phyloP scores from a whole-genome alignment of 2,888 invertebrate species.

The Temnothorax rugatulus region DNA sequence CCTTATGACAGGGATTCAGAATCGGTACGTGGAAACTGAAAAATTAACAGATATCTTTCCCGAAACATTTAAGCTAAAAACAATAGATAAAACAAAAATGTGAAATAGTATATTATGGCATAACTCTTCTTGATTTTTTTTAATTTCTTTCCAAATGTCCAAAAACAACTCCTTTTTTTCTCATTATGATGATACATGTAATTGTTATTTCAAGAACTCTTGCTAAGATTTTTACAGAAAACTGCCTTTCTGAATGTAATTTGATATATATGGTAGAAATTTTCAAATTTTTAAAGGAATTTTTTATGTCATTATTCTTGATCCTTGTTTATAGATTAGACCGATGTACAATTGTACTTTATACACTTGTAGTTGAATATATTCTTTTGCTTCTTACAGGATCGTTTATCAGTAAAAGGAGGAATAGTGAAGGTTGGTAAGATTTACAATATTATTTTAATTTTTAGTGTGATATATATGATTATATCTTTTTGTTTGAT shows the following conservation, averaged over 20 bases:
- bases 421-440: not conserved
- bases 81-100: not conserved
- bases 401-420: not conserved
- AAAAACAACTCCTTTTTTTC: not conserved
- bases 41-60: not conserved
- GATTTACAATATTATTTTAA: constrained; percentile 2
- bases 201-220: not conserved
- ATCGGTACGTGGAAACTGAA: not conserved
- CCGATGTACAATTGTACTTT: not conserved
- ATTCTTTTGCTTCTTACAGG: not conserved
- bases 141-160: not conserved
- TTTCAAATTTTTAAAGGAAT: not conserved
- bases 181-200: not conserved
- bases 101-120: not conserved
- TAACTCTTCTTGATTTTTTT: not conserved
- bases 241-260: not conserved
- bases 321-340: not conserved
- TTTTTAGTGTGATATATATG: not conserved
- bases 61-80: too few species aligned
- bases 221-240: not conserved
- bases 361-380: not conserved
- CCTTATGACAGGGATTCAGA: too few species aligned
- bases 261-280: not conserved
- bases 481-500: not conserved
- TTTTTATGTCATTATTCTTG: not conserved